These are phyloP conservation scores for Dasyurus viverrinus DNA, from an alignment of 2,113 vertebrate genomes.

Conservation along the genomic window DNA sequence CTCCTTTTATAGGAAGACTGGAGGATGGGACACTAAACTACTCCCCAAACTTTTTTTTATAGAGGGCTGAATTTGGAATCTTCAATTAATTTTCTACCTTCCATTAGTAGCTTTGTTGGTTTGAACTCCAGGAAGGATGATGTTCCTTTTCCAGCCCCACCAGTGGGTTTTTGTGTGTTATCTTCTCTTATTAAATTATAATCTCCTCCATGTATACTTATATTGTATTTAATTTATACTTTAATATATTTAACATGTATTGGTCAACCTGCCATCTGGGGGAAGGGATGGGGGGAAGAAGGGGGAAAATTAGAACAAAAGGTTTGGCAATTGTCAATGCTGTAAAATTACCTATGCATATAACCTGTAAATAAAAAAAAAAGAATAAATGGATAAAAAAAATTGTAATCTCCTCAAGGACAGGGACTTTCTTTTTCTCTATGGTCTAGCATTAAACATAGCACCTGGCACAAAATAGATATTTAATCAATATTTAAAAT, in stretches of 20 bases:
- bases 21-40: neutral
- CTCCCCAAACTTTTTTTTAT: neutral
- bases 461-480: neutral
- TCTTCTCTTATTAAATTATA: neutral
- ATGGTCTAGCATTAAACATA: neutral
- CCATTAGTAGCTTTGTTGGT: neutral
- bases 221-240: no score
- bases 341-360: no score
- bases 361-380: no score
- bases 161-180: neutral
- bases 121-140: neutral
- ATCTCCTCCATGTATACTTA: neutral
- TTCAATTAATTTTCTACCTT: neutral
- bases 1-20: neutral
- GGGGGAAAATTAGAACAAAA: no score
- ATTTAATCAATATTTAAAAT: neutral
- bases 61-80: neutral
- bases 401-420: neutral
- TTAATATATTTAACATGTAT: no score
- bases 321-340: no score
- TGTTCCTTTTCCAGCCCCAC: neutral
- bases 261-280: no score
- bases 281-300: no score
- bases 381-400: no score
- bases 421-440: neutral